Evolutionary conservation across 2,113 vertebrate genomes (phyloP), one percentile per base, ranked within the genome.

Genomic region (Microcebus ravelobensis): DNA sequence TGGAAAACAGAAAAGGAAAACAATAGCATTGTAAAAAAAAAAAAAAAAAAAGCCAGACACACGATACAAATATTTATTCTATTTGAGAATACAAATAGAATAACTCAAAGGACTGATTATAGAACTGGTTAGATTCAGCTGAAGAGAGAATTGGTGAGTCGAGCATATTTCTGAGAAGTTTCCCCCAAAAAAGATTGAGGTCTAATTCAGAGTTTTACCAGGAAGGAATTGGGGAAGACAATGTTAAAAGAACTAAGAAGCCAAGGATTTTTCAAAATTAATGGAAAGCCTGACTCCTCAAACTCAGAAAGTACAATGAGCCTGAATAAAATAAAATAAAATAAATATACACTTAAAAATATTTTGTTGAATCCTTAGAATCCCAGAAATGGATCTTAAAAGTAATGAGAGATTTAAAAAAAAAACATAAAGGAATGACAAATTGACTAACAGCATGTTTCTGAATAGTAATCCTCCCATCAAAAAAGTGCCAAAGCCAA

Each of bases 331-430:
- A 65, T 74, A 94, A 42, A 42, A 70, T 70, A 55, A 55, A 87
- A 67, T 61, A 68, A 68, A 70, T 63, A 29, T 9, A 87, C 10
- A 65, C 7, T 34, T 23, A 63, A 45, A 79, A 73, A 55, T 87
- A 79, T 71, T 93, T 95, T 94, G 21, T 77, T 70, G 34, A 52
- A 61, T 31, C 17, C 50, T 50, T 87, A 80, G 90, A 90, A 92
- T 70, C 68, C 73, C 18, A 73, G 42, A 94, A 31, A 48, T 80
- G 65, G 27, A 71, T 68, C 70, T 86, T 96, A n/a, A 65, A 39
- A 76, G 82, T n/a, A 39, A 15, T 39, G 29, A 95, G 65, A 91
- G 31, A 25, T 83, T 36, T 20, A 10, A 48, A 48, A 48, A 55
- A 85, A 36, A n/a, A 15, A 50, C 39, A 59, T 10, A 70, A 91